Percentiles rank a stretch among this genome's conserved stretches.
These are phyloP conservation scores for Xenopus petersii DNA, from an alignment of 2,797 vertebrate genomes.

Conservation along the genomic window DNA sequence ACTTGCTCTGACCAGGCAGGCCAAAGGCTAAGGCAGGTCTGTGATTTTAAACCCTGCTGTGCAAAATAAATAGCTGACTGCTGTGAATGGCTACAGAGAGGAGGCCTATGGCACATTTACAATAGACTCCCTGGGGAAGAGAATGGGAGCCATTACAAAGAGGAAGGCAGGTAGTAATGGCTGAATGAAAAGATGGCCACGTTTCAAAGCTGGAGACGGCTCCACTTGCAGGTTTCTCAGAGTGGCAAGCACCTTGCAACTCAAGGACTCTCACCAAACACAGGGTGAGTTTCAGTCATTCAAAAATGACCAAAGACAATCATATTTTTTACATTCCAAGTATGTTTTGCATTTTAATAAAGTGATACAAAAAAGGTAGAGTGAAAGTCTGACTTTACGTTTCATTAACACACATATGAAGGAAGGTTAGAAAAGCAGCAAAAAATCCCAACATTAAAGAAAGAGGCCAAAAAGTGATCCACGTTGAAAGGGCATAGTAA, in stretches of 20 bases:
- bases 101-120: constrained; percentile 44
- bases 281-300: too few species aligned
- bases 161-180: constrained; percentile 80
- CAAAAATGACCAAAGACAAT: too few species aligned
- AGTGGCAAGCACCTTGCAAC: constrained; percentile 29
- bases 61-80: constrained; percentile 76
- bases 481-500: too few species aligned
- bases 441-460: too few species aligned
- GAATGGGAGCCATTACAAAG: constrained; percentile 73
- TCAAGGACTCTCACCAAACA: not conserved
- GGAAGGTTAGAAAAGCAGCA: too few species aligned
- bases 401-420: too few species aligned
- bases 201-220: constrained; percentile 65
- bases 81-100: constrained; percentile 67
- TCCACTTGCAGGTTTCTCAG: constrained; percentile 13
- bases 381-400: too few species aligned
- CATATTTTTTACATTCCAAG: too few species aligned
- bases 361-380: too few species aligned
- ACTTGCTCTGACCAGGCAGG: constrained; percentile 68
- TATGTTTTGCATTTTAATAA: too few species aligned
- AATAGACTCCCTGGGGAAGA: constrained; percentile 30
- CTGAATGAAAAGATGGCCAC: constrained; percentile 73
- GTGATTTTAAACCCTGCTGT: constrained; percentile 76
- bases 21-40: constrained; percentile 81
- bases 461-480: too few species aligned